Evolutionary conservation across 2,797 vertebrate species (phyloP).

Genomic region (Vespertilio murinus): DNA sequence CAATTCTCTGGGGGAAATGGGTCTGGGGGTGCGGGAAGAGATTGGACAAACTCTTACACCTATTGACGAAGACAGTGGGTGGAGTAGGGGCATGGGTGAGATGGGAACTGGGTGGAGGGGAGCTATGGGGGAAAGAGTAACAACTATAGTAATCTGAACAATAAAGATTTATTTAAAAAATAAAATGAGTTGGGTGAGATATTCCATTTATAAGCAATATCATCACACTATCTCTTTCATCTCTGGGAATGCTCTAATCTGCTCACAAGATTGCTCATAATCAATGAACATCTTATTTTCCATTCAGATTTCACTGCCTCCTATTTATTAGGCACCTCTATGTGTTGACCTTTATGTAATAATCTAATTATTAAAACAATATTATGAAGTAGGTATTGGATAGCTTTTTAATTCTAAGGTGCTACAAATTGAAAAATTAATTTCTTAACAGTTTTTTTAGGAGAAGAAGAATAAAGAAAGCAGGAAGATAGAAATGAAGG

Average conservation of each 20-base stretch:
- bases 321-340: not conserved
- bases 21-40: too few species aligned
- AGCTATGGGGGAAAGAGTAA: too few species aligned
- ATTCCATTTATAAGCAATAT: slow-evolving; percentile 10
- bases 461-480: not conserved
- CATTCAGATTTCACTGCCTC: not conserved
- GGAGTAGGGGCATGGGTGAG: too few species aligned
- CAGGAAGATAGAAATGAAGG: not conserved
- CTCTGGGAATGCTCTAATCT: not conserved
- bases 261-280: slow-evolving; percentile 19
- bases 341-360: not conserved
- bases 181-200: slow-evolving; percentile 9
- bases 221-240: slow-evolving; percentile 3
- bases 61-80: too few species aligned
- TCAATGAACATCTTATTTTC: not conserved
- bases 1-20: too few species aligned
- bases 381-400: not conserved
- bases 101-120: too few species aligned
- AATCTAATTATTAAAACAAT: not conserved
- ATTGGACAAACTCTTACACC: too few species aligned
- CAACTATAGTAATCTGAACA: too few species aligned
- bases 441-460: not conserved
- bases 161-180: too few species aligned
- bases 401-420: not conserved
- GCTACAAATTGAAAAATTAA: not conserved